Evolutionary conservation across 92 coral and sea anemone genomes (phyloP).

Genomic region (Siderastrea siderea): DNA sequence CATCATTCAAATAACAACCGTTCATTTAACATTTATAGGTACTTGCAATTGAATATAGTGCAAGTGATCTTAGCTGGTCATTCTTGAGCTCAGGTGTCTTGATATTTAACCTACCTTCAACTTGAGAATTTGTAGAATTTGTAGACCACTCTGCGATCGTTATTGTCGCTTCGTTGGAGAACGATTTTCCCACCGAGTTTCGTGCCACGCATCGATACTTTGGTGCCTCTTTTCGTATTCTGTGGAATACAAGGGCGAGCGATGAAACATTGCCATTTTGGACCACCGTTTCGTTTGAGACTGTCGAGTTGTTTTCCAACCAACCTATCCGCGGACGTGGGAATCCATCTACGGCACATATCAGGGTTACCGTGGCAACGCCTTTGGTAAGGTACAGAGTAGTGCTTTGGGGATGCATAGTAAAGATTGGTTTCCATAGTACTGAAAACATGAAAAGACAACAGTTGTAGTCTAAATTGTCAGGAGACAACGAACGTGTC

Average conservation of each 20-base stretch:
- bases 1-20: too few relatives aligned
- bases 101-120: not conserved
- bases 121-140: not conserved
- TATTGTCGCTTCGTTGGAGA: conserved; percentile 24
- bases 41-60: too few relatives aligned
- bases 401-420: conserved; percentile 17
- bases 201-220: not conserved
- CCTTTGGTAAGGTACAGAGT: not conserved
- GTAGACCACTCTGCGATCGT: not conserved
- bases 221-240: too few relatives aligned
- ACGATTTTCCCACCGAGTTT: conserved; percentile 20
- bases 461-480: too few relatives aligned
- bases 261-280: too few relatives aligned
- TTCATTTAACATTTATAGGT: too few relatives aligned
- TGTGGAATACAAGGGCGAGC: too few relatives aligned
- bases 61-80: too few relatives aligned
- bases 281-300: too few relatives aligned
- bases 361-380: not conserved
- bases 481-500: too few relatives aligned
- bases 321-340: conserved; percentile 67
- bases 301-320: not conserved
- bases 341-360: conserved; percentile 48
- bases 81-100: too few relatives aligned
- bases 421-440: conserved; percentile 20
- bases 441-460: not conserved